Evolutionary conservation across 2,888 invertebrate genomes (phyloP), one percentile per base, ranked within the genome.

Genomic region (Catocala fraxini): DNA sequence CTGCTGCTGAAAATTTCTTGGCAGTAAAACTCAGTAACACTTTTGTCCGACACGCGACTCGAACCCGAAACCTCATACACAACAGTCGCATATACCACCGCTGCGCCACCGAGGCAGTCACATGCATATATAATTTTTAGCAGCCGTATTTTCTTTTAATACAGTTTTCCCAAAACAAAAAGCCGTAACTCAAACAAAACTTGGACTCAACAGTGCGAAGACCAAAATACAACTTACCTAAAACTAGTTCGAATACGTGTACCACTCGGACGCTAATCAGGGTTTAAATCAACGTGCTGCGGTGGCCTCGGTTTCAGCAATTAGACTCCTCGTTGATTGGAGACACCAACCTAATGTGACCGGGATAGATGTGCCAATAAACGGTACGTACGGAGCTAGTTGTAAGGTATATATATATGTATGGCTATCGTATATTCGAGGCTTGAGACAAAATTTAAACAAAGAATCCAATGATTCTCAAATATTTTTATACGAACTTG

Each of bases 271-370:
- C 39, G 48, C 39, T 70, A 72, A 75, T 75, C 73, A 75, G 63
- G 13, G 51, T 63, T 56, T 63, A 51, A 69, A 73, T 71, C 71
- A 75, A 73, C 68, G 51, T 33, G 46, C 35, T 72, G 75, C 10
- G 76, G 76, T 11, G 43, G 39, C 43, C 62, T 69, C 60, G 75
- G 73, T 70, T 70, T 61, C 25, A 56, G 57, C 69, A 75, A 75
- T 75, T 75, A 73, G 73, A 41, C 66, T 65, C 63, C 56, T 66
- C 61, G 51, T 62, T 75, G 75, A 75, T 75, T 75, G 73, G 65
- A 75, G 73, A 68, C 61, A 68, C 59, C 66, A 64, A 59, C 63
- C 33, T 59, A 65, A 68, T 65, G 56, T 55, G 53, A 59, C 60
- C 48, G 60, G 63, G 60, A 56, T 49, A 33, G 47, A 54, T 45